These are phyloP conservation scores for Barbus barbus DNA, from an alignment of 2,113 vertebrate species.

Conservation along the genomic window DNA sequence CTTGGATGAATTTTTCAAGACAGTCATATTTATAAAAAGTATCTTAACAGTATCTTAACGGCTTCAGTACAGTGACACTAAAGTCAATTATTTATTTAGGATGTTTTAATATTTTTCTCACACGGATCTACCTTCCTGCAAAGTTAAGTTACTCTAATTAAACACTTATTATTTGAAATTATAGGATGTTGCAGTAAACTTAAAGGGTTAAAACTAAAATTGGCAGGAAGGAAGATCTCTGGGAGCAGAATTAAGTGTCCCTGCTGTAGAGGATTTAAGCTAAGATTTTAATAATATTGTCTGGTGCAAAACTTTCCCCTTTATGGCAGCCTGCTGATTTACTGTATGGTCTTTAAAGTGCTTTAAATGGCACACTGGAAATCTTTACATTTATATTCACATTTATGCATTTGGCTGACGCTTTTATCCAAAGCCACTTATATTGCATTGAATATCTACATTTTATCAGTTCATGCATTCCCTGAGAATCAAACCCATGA, in stretches of 20 bases:
- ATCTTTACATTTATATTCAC: background rate
- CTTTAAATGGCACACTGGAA: background rate
- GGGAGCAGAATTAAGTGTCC: background rate
- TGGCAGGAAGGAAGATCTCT: background rate
- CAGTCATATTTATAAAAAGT: background rate
- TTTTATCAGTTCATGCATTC: background rate
- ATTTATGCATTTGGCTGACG: background rate
- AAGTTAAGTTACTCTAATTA: background rate
- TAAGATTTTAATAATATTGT: conserved; percentile 16
- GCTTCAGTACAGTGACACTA: background rate
- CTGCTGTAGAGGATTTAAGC: conserved; percentile 1
- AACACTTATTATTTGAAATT: background rate
- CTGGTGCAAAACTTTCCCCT: background rate
- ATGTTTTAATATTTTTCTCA: background rate
- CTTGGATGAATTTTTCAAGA: background rate
- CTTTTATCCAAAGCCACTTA: background rate
- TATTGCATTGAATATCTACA: background rate
- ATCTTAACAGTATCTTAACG: too few species aligned
- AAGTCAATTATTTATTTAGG: background rate
- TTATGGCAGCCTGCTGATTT: background rate
- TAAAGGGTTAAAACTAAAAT: background rate
- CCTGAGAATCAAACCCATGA: background rate
- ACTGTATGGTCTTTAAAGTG: background rate
- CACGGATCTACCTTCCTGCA: background rate
- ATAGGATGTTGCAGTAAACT: background rate